Evolutionary conservation across 2,797 vertebrate species (phyloP).

Genomic region (Thripadectes ignobilis): DNA sequence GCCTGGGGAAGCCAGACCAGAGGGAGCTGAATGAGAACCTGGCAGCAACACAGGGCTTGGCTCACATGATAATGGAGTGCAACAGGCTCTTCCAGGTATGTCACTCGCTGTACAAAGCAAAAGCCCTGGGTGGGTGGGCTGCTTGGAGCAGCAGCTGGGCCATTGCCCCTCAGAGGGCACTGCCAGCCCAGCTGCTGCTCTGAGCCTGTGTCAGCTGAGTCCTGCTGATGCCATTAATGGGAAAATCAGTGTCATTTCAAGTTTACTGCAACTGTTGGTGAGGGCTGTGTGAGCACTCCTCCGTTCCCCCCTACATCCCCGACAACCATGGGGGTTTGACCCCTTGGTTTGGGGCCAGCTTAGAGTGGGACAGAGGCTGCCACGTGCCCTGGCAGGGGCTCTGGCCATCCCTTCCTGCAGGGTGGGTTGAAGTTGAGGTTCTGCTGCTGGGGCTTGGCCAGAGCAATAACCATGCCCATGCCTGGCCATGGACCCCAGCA

Average conservation of each 20-base stretch:
- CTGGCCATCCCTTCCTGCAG: not conserved
- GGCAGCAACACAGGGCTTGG: constrained; percentile 87
- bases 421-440: not conserved
- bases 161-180: not conserved
- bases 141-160: not conserved
- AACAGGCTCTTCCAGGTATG: constrained; percentile 80
- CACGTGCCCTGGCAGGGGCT: rapidly evolving
- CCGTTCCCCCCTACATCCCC: not conserved
- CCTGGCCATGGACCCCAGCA: not conserved
- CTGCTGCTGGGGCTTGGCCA: not conserved
- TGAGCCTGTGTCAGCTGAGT: not conserved
- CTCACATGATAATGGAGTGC: constrained; percentile 86
- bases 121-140: not conserved
- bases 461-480: not conserved
- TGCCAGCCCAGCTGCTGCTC: not conserved
- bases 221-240: not conserved
- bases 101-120: not conserved
- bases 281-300: not conserved
- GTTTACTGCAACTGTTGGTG: not conserved
- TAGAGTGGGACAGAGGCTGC: not conserved
- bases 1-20: constrained; percentile 86
- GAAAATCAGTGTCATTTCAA: not conserved
- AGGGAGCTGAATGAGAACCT: constrained; percentile 88
- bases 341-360: not conserved
- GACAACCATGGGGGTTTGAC: rapidly evolving